phyloP scores from a whole-genome alignment of 1,140 invertebrate species.

The Manduca sexta region DNA sequence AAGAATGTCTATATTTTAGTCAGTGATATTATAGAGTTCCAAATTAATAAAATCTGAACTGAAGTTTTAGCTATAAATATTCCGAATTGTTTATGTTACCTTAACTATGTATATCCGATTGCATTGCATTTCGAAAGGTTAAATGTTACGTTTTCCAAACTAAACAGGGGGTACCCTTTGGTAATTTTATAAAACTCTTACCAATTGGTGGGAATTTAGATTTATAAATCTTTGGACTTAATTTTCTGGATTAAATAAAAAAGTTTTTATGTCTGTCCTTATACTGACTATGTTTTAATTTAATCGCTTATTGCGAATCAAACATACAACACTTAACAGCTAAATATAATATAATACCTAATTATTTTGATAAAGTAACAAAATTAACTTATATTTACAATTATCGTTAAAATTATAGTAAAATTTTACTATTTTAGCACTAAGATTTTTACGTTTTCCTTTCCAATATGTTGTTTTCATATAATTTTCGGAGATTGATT shows the following conservation, averaged over 20 bases:
- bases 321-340: constrained; percentile 70
- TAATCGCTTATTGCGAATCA: constrained; percentile 67
- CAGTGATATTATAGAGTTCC: too few species aligned
- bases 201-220: constrained; percentile 64
- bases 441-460: constrained; percentile 24
- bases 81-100: too few species aligned
- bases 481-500: constrained; percentile 21
- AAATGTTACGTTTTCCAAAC: not conserved
- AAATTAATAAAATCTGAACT: too few species aligned
- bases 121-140: too few species aligned
- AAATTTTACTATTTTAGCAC: constrained; percentile 64
- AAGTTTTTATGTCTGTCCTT: constrained; percentile 53
- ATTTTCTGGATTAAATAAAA: constrained; percentile 42
- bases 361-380: constrained; percentile 71
- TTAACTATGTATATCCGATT: too few species aligned
- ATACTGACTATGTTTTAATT: constrained; percentile 60
- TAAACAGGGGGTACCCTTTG: constrained; percentile 40
- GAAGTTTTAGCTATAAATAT: too few species aligned
- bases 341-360: constrained; percentile 71
- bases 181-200: constrained; percentile 50
- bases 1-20: too few species aligned
- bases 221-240: constrained; percentile 63
- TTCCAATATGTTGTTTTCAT: constrained; percentile 13
- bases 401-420: constrained; percentile 66
- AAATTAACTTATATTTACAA: constrained; percentile 73